phyloP scores from a whole-genome alignment of 1,140 invertebrate genomes.

The Euwallacea similis region DNA sequence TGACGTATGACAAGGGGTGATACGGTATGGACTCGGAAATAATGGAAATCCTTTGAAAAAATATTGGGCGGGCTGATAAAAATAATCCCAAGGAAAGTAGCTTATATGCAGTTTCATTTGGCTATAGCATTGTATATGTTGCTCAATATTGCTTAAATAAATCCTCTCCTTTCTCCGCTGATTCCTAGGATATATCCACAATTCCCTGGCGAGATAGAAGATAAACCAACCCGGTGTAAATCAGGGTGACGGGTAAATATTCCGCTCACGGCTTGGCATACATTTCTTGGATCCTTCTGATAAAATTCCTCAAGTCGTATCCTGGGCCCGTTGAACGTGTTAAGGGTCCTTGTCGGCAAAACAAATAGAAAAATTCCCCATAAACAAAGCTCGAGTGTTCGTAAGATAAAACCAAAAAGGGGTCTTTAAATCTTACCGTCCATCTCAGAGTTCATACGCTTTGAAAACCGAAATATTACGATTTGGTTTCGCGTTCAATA shows the following conservation, averaged over 20 bases:
- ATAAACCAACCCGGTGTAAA: constrained; percentile 22
- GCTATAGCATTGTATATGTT: too few relatives aligned
- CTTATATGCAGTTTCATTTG: too few relatives aligned
- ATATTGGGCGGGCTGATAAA: too few relatives aligned
- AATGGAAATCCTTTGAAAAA: too few relatives aligned
- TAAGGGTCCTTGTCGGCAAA: constrained; percentile 22
- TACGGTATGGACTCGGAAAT: too few relatives aligned
- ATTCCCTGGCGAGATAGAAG: constrained; percentile 12
- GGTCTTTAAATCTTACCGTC: constrained; percentile 4
- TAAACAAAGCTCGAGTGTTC: constrained; percentile 17
- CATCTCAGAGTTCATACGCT: neutral
- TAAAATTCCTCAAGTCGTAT: constrained; percentile 27
- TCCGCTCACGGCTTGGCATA: constrained; percentile 26
- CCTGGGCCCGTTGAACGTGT: constrained; percentile 22
- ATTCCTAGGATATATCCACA: neutral
- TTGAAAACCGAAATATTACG: too few relatives aligned
- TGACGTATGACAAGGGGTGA: too few relatives aligned
- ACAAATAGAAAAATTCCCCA: constrained; percentile 24
- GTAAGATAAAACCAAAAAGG: constrained; percentile 25
- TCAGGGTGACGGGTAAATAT: constrained; percentile 22
- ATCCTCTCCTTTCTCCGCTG: neutral
- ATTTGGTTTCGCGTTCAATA: too few relatives aligned
- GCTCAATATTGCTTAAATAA: too few relatives aligned
- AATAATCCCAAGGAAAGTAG: too few relatives aligned
- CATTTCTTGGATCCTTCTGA: constrained; percentile 32